Percentiles rank a stretch among this genome's conserved stretches.
Conservation (phyloP, 2,888 invertebrate genomes). For the Hipparchia semele region DNA sequence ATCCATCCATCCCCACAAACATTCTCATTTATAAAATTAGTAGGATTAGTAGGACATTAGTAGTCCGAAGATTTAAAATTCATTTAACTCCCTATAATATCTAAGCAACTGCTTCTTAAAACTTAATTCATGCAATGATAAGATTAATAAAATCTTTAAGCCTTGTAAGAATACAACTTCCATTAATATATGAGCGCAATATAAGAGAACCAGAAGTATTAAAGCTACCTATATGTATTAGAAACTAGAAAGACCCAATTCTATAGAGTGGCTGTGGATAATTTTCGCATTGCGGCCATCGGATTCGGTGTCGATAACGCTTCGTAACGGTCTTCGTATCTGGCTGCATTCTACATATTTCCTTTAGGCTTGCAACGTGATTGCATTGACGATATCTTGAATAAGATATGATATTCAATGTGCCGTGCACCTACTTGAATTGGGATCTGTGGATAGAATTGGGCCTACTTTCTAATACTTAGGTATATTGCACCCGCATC, state of each 20-base stretch:
- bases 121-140: too few species aligned
- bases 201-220: conserved; percentile 18
- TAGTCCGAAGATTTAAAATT: too few species aligned
- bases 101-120: too few species aligned
- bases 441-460: conserved; percentile 26
- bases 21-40: too few species aligned
- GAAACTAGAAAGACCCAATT: conserved; percentile 37
- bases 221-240: conserved; percentile 22
- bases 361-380: conserved; percentile 56
- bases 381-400: conserved; percentile 39
- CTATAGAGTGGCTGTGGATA: conserved; percentile 58
- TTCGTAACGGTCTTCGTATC: conserved; percentile 74
- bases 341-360: conserved; percentile 68
- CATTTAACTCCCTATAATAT: too few species aligned
- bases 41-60: too few species aligned
- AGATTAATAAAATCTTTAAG: too few species aligned
- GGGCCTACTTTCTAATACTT: conserved; percentile 31
- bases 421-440: conserved; percentile 31
- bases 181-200: conserved; percentile 18
- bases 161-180: not conserved
- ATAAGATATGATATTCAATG: conserved; percentile 38
- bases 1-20: too few species aligned
- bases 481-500: conserved; percentile 3
- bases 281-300: conserved; percentile 79
- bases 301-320: conserved; percentile 72